Evolutionary conservation across 2,888 invertebrate species (phyloP), one percentile per base, ranked within the genome.

Genomic region (Bombylius discolor): DNA sequence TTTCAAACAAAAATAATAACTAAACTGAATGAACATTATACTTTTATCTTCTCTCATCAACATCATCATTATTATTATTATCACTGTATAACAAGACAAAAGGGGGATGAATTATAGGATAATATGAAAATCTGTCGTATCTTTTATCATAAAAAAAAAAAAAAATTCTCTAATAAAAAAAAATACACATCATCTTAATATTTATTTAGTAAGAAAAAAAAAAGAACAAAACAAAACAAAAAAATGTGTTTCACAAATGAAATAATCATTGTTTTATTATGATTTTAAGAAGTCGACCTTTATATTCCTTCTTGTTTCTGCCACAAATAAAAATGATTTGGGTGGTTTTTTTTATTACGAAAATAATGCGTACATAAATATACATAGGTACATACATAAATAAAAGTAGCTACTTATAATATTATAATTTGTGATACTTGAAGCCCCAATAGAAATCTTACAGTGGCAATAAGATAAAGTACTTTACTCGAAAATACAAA

Each of bases 91-190:
- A 32, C 31, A 48, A 48, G 32, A n/a, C 36, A 36, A 42, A 11
- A 45, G 36, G 13, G 52, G 49, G 49, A 50, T 7, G 8, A 42
- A 42, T 42, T 4, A 42, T 42, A 42, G 50, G 52, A 52, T 55
- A 58, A 57, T 53, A 59, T 51, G 55, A 56, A 56, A 54, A 56
- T 59, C 57, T 56, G 51, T 55, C 53, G 52, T 46, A 59, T 59
- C 54, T 52, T 33, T 53, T 57, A 52, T 52, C 52, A 8, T 42
- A 42, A 11, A 8, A 42, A 23, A 42, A 11, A 8, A 42, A 23
- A 23, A 23, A 51, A 53, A 47, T 50, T 53, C 53, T 48, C 48
- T 33, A 47, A 34, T 42, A 48, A 51, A 48, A 52, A 33, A 44
- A 57, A 48, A 54, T 46, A 23, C 3, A 23, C 23, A 23, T 23